Percentiles rank a stretch among this genome's conserved stretches.
Conservation (phyloP, 2,888 invertebrate genomes). For the Galerucella pusilla region DNA sequence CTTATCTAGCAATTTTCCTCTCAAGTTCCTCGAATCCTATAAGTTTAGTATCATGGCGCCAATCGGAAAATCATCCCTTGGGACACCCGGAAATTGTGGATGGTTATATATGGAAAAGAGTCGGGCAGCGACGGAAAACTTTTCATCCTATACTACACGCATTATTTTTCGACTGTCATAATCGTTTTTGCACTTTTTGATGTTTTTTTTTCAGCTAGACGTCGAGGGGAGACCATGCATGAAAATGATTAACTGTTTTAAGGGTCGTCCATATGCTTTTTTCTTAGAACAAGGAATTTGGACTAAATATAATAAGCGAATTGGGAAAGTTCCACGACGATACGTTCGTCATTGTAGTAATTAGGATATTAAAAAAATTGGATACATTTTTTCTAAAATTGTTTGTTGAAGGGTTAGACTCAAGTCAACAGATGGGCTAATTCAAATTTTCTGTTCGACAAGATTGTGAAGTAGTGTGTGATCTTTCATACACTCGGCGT, state of each 20-base stretch:
- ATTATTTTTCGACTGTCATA: constrained; percentile 46
- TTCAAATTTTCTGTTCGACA: no score
- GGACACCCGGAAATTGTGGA: constrained; percentile 57
- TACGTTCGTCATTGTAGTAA: background rate
- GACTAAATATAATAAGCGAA: background rate
- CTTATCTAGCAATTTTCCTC: constrained; percentile 37
- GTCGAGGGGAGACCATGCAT: constrained; percentile 23
- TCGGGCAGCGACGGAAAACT: constrained; percentile 43
- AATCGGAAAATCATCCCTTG: constrained; percentile 39
- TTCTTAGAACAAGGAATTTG: constrained; percentile 7
- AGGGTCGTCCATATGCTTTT: constrained; percentile 27
- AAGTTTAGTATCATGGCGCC: constrained; percentile 42
- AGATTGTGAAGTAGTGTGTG: no score
- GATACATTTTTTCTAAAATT: no score
- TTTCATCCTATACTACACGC: constrained; percentile 42
- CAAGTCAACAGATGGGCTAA: no score
- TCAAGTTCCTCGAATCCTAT: constrained; percentile 13
- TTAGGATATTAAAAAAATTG: no score
- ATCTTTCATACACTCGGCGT: no score
- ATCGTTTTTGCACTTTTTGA: constrained; percentile 36
- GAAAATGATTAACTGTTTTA: constrained; percentile 39
- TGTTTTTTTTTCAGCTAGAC: constrained; percentile 27
- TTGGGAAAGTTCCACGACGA: background rate
- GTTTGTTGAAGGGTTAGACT: no score
- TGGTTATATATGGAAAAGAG: constrained; percentile 57